Evolutionary conservation across 2,113 vertebrate species (phyloP).

Genomic region (Penelope pileata): DNA sequence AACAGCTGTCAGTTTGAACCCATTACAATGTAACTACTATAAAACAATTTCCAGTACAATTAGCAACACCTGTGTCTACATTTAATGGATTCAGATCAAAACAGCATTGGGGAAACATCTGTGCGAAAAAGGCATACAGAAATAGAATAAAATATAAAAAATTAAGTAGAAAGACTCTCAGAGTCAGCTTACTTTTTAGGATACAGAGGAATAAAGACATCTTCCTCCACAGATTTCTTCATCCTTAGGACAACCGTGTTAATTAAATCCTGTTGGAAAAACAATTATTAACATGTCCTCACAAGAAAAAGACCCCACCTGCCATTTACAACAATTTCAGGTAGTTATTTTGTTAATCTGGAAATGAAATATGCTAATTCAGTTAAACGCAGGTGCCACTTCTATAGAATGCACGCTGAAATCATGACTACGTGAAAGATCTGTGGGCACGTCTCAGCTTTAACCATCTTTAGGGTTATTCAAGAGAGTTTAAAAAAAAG

Average conservation of each 20-base stretch:
- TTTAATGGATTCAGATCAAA: neutral
- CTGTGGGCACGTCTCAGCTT: neutral
- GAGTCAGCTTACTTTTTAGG: constrained; percentile 69
- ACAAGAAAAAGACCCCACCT: neutral
- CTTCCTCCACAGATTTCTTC: constrained; percentile 88
- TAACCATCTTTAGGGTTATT: neutral
- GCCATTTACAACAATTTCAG: neutral
- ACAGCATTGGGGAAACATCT: neutral
- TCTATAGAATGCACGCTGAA: neutral
- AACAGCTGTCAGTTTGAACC: neutral
- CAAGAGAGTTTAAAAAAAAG: neutral
- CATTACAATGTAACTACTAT: neutral
- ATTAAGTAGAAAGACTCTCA: neutral
- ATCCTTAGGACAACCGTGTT: constrained; percentile 79
- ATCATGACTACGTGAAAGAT: neutral
- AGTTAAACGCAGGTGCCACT: neutral
- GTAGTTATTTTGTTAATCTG: neutral
- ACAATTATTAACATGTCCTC: neutral
- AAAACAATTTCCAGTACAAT: neutral
- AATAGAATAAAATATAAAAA: neutral
- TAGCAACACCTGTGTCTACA: neutral
- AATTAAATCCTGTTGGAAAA: constrained; percentile 79
- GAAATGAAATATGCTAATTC: neutral
- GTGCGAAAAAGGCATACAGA: fast-evolving
- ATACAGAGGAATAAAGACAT: constrained; percentile 92